phyloP scores from a whole-genome alignment of 1,140 invertebrate genomes.

The Mamestra configurata region DNA sequence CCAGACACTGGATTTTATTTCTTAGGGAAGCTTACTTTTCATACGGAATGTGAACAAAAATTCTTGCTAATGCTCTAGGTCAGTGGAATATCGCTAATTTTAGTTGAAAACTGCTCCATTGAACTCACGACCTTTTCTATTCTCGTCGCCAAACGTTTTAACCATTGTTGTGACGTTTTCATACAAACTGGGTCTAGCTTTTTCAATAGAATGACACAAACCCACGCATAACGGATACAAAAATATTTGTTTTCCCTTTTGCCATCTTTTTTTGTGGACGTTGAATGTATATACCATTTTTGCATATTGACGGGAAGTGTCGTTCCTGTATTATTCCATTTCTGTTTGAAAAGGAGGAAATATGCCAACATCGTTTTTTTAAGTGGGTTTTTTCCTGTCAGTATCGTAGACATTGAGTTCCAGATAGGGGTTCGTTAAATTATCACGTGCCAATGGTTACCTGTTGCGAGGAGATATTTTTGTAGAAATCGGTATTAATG shows the following conservation, averaged over 20 bases:
- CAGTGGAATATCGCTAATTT: no score
- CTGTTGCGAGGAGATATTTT: background rate
- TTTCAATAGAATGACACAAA: constrained; percentile 16
- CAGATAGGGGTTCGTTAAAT: constrained; percentile 13
- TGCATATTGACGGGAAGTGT: background rate
- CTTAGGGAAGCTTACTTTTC: no score
- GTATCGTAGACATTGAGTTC: constrained; percentile 20
- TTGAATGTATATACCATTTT: constrained; percentile 1
- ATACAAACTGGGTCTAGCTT: constrained; percentile 16
- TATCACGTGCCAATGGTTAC: constrained; percentile 15
- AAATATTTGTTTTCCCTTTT: constrained; percentile 34
- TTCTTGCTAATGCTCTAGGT: no score
- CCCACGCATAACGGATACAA: background rate
- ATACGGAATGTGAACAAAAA: no score
- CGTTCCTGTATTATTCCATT: background rate
- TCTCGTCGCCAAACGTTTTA: background rate
- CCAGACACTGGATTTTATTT: no score
- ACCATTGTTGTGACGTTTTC: constrained; percentile 8
- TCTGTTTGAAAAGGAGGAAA: constrained; percentile 2
- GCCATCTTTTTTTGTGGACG: background rate
- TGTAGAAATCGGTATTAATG: background rate
- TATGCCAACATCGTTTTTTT: constrained; percentile 3
- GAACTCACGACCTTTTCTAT: background rate
- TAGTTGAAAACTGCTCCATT: background rate
- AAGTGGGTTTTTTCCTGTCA: constrained; percentile 13